Evolutionary conservation across 2,113 vertebrate genomes (phyloP).

Genomic region (Riparia riparia): DNA sequence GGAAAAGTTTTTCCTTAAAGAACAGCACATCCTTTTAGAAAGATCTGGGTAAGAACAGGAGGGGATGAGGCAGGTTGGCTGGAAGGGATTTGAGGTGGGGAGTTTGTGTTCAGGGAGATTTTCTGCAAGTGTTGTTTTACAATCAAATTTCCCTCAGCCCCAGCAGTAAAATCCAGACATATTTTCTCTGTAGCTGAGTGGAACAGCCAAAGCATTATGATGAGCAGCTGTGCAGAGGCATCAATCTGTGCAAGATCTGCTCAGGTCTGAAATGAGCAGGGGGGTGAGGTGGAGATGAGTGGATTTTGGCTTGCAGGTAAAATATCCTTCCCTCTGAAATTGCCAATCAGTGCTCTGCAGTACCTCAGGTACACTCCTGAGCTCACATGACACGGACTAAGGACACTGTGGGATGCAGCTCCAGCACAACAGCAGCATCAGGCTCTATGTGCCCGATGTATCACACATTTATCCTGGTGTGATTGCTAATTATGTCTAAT

Average conservation of each 20-base stretch:
- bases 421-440: neutral
- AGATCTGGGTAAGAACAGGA: neutral
- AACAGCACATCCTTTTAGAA: neutral
- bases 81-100: neutral
- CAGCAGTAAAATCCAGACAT: neutral
- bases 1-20: neutral
- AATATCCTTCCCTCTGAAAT: neutral
- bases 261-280: neutral
- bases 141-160: neutral
- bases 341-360: neutral
- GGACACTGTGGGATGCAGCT: neutral
- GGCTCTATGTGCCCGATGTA: neutral
- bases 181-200: neutral
- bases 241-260: neutral
- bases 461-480: neutral
- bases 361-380: neutral
- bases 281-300: rapidly evolving
- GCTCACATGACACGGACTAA: rapidly evolving
- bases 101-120: neutral
- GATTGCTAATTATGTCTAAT: neutral
- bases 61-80: neutral
- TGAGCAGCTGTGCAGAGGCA: neutral
- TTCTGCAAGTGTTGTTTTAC: neutral
- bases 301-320: neutral
- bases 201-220: neutral